These are phyloP conservation scores for Alloscopus bannaensis DNA, from an alignment of 2,888 invertebrate genomes.

Conservation along the genomic window DNA sequence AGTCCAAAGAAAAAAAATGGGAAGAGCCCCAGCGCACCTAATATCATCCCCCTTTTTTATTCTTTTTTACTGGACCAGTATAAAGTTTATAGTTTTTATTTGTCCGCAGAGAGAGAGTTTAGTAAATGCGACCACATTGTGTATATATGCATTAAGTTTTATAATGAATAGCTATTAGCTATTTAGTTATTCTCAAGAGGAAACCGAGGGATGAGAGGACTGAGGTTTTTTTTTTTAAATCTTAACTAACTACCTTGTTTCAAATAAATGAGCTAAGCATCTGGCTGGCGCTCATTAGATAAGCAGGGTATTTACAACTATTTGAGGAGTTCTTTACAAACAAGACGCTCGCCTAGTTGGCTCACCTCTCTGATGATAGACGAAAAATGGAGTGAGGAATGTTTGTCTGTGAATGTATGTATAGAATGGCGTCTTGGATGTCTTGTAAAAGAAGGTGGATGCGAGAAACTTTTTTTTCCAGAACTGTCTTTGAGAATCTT, in stretches of 20 bases:
- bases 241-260: slow-evolving; percentile 64
- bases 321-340: slow-evolving; percentile 38
- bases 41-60: slow-evolving; percentile 12
- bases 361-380: too few species aligned
- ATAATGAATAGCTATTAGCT: neutral
- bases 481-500: too few species aligned
- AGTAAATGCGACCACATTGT: too few species aligned
- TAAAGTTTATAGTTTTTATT: slow-evolving; percentile 3
- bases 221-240: slow-evolving; percentile 40
- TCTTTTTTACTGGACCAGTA: neutral
- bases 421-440: too few species aligned
- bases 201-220: too few species aligned
- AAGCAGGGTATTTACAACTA: slow-evolving; percentile 59
- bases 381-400: too few species aligned
- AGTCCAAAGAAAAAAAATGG: slow-evolving; percentile 30
- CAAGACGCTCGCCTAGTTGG: slow-evolving; percentile 13
- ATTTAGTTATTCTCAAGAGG: neutral
- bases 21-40: slow-evolving; percentile 29
- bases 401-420: too few species aligned
- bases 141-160: too few species aligned
- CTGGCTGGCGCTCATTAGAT: slow-evolving; percentile 66
- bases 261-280: slow-evolving; percentile 66
- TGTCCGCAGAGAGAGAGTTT: too few species aligned
- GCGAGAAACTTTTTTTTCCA: too few species aligned
- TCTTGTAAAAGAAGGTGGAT: too few species aligned